Evolutionary conservation across 2,797 vertebrate species (phyloP).

Genomic region (Chelon labrosus): DNA sequence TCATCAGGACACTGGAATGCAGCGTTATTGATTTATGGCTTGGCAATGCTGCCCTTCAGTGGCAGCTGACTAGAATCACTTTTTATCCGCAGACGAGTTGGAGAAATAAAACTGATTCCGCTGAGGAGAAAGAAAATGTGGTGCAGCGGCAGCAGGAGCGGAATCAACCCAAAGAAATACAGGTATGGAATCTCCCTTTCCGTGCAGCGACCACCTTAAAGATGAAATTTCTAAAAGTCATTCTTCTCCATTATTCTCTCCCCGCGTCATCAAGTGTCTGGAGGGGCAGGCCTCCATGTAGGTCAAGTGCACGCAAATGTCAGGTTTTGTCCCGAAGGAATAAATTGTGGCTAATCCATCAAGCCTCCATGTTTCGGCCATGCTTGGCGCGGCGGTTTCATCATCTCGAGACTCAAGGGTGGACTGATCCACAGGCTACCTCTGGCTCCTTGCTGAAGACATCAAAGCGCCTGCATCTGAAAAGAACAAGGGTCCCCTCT

Average conservation of each 20-base stretch:
- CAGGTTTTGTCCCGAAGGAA: conserved; percentile 70
- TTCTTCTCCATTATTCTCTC: conserved; percentile 56
- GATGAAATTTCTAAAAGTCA: conserved; percentile 45
- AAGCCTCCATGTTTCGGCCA: conserved; percentile 58
- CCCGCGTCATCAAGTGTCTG: conserved; percentile 53
- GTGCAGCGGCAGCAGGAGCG: conserved; percentile 14
- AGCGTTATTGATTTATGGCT: conserved; percentile 79
- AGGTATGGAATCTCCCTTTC: conserved; percentile 19
- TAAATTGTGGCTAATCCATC: conserved; percentile 75
- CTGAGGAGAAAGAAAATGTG: conserved; percentile 9
- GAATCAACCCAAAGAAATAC: conserved; percentile 24
- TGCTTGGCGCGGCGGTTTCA: conserved; percentile 63
- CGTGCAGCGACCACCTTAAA: conserved; percentile 40
- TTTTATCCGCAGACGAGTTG: conserved; percentile 44
- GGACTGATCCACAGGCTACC: conserved; percentile 42
- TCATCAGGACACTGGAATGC: conserved; percentile 55
- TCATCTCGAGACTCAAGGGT: conserved; percentile 65
- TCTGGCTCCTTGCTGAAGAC: conserved; percentile 52
- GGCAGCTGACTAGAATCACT: conserved; percentile 78
- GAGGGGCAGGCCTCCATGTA: conserved; percentile 55
- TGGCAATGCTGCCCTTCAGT: conserved; percentile 86
- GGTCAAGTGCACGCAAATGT: conserved; percentile 75
- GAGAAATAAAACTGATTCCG: conserved; percentile 13
- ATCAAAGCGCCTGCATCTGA: conserved; percentile 70
- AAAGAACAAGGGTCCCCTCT: conserved; percentile 47